Evolutionary conservation across 2,113 vertebrate genomes (phyloP), one percentile per base, ranked within the genome.

Genomic region (Melanostigma gelatinosum): DNA sequence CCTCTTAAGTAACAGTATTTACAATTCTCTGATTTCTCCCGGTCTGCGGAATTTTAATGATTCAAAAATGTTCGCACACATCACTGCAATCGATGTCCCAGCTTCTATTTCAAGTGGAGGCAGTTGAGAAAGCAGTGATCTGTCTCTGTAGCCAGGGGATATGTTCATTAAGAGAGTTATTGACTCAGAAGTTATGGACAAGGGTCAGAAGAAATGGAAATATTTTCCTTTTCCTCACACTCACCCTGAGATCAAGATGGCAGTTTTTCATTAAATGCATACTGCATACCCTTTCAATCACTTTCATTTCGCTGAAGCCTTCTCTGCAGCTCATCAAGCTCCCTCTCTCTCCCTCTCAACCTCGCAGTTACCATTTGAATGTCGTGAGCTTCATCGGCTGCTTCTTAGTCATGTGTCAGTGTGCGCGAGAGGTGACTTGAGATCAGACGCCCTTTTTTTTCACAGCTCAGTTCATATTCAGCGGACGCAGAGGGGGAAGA

Each of bases 201-300:
- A 93, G 80, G 89, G 90, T 91, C 72, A 88, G 84, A 80, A 88
- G 83, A 79, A 76, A 92, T 65, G 73, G 65, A 88, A 90, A 83
- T 76, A 36, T 72, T 66, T 82, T 83, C 44, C 55, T 27, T 64
- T 77, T 40, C 60, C 67, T 36, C 65, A 75, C 12, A 6, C 61
- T 60, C 40, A 38, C 18, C 44, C 50, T 16, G 40, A 73, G 52
- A 57, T 80, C 61, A 38, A 48, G 58, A 60, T 57, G 71, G 18
- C 66, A 55, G 20, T 63, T 77, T 58, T 65, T 72, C 54, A 67
- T 80, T 58, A 82, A 69, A 89, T 64, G 62, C 67, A 27, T 15
- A 36, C 32, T 36, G 36, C 76, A 48, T 20, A 57, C 52, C 67
- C 61, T 38, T 77, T 60, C 27, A 40, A 42, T 71, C 61, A 70